These are phyloP conservation scores for Haemorhous mexicanus DNA, from an alignment of 2,113 vertebrate species.

Conservation along the genomic window DNA sequence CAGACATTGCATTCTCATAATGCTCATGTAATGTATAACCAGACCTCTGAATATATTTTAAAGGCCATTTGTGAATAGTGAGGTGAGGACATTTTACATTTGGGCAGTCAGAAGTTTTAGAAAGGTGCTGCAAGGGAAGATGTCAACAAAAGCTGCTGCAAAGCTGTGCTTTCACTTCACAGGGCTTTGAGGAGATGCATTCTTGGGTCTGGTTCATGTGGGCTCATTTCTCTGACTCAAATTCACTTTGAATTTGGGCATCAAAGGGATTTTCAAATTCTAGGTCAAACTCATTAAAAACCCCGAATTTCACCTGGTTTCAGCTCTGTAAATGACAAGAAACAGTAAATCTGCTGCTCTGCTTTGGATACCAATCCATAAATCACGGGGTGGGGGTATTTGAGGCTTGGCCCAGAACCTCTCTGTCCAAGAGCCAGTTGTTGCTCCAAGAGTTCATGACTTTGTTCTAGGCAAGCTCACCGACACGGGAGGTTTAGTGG, in stretches of 20 bases:
- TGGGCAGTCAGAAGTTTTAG: neutral
- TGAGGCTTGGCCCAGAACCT: slow-evolving; percentile 27
- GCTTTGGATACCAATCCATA: neutral
- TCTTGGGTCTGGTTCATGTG: slow-evolving; percentile 24
- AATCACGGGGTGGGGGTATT: neutral
- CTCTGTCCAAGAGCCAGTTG: neutral
- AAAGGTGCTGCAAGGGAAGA: neutral
- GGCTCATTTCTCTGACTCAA: neutral
- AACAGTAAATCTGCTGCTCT: neutral
- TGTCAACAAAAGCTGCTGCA: neutral
- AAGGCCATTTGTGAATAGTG: neutral
- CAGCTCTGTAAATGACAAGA: neutral
- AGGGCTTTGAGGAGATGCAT: neutral
- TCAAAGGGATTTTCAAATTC: slow-evolving; percentile 34
- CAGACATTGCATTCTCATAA: neutral
- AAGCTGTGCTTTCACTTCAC: neutral
- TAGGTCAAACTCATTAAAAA: slow-evolving; percentile 16
- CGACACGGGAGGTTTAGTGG: neutral
- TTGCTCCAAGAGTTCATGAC: neutral
- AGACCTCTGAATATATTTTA: neutral
- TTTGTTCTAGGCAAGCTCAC: neutral
- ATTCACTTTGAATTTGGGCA: slow-evolving; percentile 23
- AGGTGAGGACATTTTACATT: neutral
- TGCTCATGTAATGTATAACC: neutral
- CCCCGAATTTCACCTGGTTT: neutral